phyloP scores from a whole-genome alignment of 2,888 invertebrate species.

The Mamestra brassicae region DNA sequence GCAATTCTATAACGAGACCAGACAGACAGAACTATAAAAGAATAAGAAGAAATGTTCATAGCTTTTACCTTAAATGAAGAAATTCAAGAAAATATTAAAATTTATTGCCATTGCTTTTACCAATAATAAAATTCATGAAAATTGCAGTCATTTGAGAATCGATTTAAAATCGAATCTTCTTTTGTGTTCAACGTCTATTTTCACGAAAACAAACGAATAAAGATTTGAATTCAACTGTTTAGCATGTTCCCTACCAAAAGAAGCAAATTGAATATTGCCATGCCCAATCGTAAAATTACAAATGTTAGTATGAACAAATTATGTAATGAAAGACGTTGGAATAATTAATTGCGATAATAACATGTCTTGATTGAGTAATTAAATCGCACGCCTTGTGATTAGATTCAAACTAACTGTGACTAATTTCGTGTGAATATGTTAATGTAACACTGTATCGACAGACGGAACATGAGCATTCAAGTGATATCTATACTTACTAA shows the following conservation, averaged over 20 bases:
- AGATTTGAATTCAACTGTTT: constrained; percentile 2
- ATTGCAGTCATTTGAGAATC: constrained; percentile 18
- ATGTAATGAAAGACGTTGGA: constrained; percentile 6
- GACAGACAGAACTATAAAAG: background rate
- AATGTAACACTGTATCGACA: constrained; percentile 15
- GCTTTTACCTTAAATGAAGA: background rate
- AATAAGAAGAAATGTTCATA: background rate
- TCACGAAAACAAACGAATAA: constrained; percentile 14
- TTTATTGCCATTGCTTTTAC: background rate
- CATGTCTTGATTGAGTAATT: constrained; percentile 33
- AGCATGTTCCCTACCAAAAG: background rate
- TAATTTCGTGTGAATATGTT: constrained; percentile 39
- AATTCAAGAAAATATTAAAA: background rate
- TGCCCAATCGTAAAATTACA: background rate
- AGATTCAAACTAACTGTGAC: constrained; percentile 16
- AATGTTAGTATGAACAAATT: background rate
- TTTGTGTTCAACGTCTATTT: constrained; percentile 6
- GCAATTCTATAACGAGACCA: constrained; percentile 8
- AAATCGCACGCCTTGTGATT: constrained; percentile 16
- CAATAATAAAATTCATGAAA: constrained; percentile 10
- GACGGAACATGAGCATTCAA: constrained; percentile 1
- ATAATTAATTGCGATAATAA: constrained; percentile 1
- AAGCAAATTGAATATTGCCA: background rate
- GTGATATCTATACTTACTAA: background rate
- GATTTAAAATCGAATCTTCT: constrained; percentile 12